Conservation (phyloP, 2,888 invertebrate genomes). For the Andrena hattorfiana region DNA sequence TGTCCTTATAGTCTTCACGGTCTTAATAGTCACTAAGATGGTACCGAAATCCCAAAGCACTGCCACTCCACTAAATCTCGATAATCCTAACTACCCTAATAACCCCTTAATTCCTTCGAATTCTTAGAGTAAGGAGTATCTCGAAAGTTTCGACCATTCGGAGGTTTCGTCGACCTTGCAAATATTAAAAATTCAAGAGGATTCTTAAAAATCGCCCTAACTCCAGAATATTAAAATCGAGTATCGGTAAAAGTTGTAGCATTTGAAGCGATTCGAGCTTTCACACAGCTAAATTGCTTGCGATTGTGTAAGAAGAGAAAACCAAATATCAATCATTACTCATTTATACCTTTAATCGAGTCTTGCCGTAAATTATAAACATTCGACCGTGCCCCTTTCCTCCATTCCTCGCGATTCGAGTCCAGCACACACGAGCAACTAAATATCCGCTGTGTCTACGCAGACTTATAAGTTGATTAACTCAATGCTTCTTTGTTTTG, state of each 20-base stretch:
- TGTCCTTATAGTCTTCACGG: background rate
- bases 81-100: background rate
- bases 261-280: conserved; percentile 32
- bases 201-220: background rate
- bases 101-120: conserved; percentile 4
- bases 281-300: background rate
- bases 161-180: background rate
- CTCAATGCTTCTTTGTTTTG: conserved; percentile 58
- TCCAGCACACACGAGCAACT: background rate
- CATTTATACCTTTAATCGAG: background rate
- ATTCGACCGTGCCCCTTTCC: background rate
- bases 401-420: background rate
- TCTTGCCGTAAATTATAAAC: background rate
- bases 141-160: background rate
- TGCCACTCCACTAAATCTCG: background rate
- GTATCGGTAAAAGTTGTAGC: background rate
- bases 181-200: background rate
- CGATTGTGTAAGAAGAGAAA: background rate
- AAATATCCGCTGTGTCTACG: background rate
- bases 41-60: background rate
- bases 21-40: background rate
- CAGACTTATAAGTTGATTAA: conserved; percentile 52
- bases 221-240: background rate
- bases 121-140: background rate
- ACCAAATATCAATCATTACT: background rate